Percentiles rank a stretch among this genome's conserved stretches.
Conservation (phyloP, 2,797 vertebrate genomes). For the Tadarida brasiliensis region DNA sequence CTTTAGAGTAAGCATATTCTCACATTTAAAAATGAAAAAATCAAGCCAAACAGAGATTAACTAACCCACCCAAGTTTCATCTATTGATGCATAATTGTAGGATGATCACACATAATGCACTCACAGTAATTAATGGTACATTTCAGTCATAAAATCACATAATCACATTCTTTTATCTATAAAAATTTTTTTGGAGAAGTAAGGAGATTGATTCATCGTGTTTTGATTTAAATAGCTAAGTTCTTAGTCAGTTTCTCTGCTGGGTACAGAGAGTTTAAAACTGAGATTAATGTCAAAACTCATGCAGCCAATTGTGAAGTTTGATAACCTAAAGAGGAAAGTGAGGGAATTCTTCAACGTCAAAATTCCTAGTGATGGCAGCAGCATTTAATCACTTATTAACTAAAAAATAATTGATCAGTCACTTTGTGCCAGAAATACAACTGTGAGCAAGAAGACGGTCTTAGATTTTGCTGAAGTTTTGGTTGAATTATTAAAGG, state of each 20-base stretch:
- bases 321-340: neutral
- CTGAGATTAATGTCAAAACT: neutral
- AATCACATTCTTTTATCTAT: neutral
- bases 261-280: neutral
- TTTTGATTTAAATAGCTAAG: slow-evolving; percentile 22
- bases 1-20: neutral
- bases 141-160: neutral
- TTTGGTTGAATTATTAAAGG: neutral
- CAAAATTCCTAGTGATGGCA: neutral
- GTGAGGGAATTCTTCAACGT: neutral
- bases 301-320: neutral
- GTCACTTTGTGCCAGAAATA: neutral
- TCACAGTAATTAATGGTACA: neutral
- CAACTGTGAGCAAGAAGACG: neutral
- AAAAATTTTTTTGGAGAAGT: neutral
- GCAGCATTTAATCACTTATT: neutral
- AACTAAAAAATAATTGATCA: neutral
- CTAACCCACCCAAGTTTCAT: neutral
- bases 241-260: neutral
- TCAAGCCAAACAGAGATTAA: neutral
- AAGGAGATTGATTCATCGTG: neutral
- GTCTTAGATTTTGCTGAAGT: neutral
- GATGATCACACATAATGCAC: neutral
- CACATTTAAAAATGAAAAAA: slow-evolving; percentile 35
- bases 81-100: neutral